Conservation (phyloP, 1,140 invertebrate genomes). For the Ceratina australensis region DNA sequence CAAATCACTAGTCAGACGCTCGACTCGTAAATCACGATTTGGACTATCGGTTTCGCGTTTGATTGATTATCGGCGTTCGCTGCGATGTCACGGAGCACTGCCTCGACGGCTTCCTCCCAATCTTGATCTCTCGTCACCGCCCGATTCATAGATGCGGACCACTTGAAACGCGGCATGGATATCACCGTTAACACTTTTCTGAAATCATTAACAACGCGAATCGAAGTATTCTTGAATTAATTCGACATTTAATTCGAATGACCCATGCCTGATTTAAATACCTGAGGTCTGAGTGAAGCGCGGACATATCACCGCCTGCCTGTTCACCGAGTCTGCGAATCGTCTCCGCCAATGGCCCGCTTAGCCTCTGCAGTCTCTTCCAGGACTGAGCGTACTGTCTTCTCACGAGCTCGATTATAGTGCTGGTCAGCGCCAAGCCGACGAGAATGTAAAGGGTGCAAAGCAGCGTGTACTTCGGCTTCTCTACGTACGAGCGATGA, state of each 20-base stretch:
- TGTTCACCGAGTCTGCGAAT: slow-evolving; percentile 87
- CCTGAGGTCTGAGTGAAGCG: slow-evolving; percentile 84
- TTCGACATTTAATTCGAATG: no score
- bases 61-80: slow-evolving; percentile 78
- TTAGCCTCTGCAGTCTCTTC: slow-evolving; percentile 88
- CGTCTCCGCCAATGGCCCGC: slow-evolving; percentile 89
- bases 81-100: slow-evolving; percentile 85
- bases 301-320: slow-evolving; percentile 85
- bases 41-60: slow-evolving; percentile 84
- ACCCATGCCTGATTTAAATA: slow-evolving; percentile 60
- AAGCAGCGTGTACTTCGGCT: slow-evolving; percentile 92
- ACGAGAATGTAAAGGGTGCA: slow-evolving; percentile 96
- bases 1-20: slow-evolving; percentile 68
- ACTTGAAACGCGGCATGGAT: slow-evolving; percentile 73
- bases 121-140: slow-evolving; percentile 77
- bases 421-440: slow-evolving; percentile 95
- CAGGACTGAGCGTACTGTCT: slow-evolving; percentile 92
- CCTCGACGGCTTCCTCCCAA: slow-evolving; percentile 86
- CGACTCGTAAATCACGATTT: slow-evolving; percentile 90
- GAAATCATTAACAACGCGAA: slow-evolving; percentile 34
- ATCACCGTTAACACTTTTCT: slow-evolving; percentile 70
- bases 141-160: slow-evolving; percentile 56
- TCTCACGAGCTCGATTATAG: slow-evolving; percentile 94
- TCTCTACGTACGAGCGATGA: slow-evolving; percentile 80
- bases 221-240: no score